Evolutionary conservation across 1,140 invertebrate genomes (phyloP).

Genomic region (Mactra quadrangularis): DNA sequence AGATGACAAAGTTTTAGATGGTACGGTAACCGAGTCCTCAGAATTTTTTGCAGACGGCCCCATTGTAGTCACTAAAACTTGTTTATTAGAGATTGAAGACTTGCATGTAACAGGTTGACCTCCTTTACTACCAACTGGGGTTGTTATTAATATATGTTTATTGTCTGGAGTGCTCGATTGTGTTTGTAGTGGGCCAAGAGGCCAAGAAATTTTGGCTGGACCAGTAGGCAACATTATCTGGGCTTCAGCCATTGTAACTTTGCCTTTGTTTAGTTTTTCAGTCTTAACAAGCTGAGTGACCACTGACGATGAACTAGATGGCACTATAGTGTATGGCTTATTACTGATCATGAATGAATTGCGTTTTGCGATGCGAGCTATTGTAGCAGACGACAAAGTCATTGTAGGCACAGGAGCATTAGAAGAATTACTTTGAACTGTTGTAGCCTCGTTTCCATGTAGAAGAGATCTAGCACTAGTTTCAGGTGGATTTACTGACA

Average conservation of each 20-base stretch:
- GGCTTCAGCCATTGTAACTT: constrained; percentile 56
- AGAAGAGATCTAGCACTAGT: constrained; percentile 32
- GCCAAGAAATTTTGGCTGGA: constrained; percentile 54
- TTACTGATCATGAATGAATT: constrained; percentile 45
- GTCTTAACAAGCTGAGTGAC: constrained; percentile 50
- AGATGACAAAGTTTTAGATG: background rate
- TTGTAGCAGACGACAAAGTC: background rate
- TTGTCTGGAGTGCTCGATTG: constrained; percentile 26
- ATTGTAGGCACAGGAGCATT: constrained; percentile 15
- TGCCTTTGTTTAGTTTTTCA: constrained; percentile 55
- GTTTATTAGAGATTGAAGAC: background rate
- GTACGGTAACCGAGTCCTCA: constrained; percentile 13
- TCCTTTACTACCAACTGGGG: constrained; percentile 11
- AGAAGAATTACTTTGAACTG: background rate
- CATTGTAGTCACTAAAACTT: constrained; percentile 15
- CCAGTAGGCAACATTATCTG: constrained; percentile 58
- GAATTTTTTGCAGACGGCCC: constrained; percentile 45
- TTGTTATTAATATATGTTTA: constrained; percentile 53
- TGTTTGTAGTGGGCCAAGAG: constrained; percentile 34
- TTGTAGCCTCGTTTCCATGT: constrained; percentile 8
- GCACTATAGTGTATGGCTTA: constrained; percentile 50
- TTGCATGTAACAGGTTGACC: background rate
- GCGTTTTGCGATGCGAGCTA: constrained; percentile 17
- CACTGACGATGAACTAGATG: constrained; percentile 12
- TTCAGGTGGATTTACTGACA: constrained; percentile 27